These are phyloP conservation scores for Pluvianellus socialis DNA, from an alignment of 2,113 vertebrate species.

Conservation along the genomic window DNA sequence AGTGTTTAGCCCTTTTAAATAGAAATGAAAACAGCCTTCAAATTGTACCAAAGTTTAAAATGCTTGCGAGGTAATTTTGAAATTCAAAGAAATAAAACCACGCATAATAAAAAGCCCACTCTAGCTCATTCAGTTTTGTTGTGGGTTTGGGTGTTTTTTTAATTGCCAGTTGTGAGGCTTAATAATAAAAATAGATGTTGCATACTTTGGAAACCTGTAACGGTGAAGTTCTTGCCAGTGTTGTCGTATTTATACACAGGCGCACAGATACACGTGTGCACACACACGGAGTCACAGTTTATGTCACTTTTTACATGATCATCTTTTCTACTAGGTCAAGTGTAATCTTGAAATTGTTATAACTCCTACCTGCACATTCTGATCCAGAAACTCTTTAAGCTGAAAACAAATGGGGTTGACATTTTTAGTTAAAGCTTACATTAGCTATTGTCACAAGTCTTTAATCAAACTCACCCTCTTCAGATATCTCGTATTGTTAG, in stretches of 20 bases:
- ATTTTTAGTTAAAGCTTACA: conserved; percentile 69
- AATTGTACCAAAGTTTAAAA: conserved; percentile 77
- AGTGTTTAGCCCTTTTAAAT: conserved; percentile 71
- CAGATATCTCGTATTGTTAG: conserved; percentile 32
- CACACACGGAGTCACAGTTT: background rate
- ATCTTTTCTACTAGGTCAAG: conserved; percentile 46
- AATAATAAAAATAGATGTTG: conserved; percentile 66
- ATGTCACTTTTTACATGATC: conserved; percentile 44
- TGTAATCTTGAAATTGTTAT: conserved; percentile 64
- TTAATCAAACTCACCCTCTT: conserved; percentile 54
- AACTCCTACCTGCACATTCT: conserved; percentile 37
- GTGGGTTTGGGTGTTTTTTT: background rate
- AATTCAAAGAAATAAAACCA: conserved; percentile 74
- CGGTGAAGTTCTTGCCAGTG: background rate
- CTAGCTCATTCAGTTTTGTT: conserved; percentile 32
- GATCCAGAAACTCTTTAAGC: conserved; percentile 50
- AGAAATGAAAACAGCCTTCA: conserved; percentile 77
- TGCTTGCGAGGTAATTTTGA: conserved; percentile 72
- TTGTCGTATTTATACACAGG: background rate
- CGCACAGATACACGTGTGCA: background rate
- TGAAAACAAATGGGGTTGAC: conserved; percentile 68
- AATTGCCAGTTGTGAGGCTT: conserved; percentile 59
- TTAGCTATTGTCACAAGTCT: conserved; percentile 58
- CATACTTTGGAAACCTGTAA: conserved; percentile 46
- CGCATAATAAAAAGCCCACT: conserved; percentile 70